Base-by-base conservation (phyloP, 2,797 vertebrate species). In the Parotocinclus haroldoi region DNA sequence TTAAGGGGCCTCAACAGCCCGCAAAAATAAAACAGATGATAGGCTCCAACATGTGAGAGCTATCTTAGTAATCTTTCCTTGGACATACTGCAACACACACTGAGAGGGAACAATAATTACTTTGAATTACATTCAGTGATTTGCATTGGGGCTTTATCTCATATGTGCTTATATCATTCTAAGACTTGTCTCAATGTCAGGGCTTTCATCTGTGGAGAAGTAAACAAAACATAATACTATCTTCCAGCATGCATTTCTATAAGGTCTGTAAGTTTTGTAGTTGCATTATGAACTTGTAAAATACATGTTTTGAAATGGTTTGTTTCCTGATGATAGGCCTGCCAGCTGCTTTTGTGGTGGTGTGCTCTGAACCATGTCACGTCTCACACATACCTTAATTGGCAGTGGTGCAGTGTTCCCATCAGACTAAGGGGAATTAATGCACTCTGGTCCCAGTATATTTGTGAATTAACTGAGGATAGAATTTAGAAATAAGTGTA, bases 401-500 rank as follows among this genome's bases (percentile, higher is more conserved):
- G 70, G 63, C 46, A 56, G 45, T 13, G 45, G 45, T 13, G 45
- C 45, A 13, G 11, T 46, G 12, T 46, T 2, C 27, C 27, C 27
- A 27, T 27, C 27, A 27, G 45, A 6, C 12, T 46, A 11, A 11
- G n/a, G n/a, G 45, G 45, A 46, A 46, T 46, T 5, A 46, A 46
- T 7, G 11, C n/a, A n/a, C 12, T 46, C 45, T 51, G 14, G 50
- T 68, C 73, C 50, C 71, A 63, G 57, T 49, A 65, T 57, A 55
- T 44, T 45, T 42, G 27, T 40, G 46, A 10, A 55, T 73, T 70
- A 77, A 60, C 79, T 52, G 49, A 56, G 36, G 38, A 69, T 59
- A 60, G 48, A 53, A 58, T 62, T 68, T 46, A 75, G 60, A 71
- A 61, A 42, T 55, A 84, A 63, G 78, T 64, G 55, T 46, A 82